Conservation (phyloP, 2,888 invertebrate species). For the Gandaritis pyraliata region DNA sequence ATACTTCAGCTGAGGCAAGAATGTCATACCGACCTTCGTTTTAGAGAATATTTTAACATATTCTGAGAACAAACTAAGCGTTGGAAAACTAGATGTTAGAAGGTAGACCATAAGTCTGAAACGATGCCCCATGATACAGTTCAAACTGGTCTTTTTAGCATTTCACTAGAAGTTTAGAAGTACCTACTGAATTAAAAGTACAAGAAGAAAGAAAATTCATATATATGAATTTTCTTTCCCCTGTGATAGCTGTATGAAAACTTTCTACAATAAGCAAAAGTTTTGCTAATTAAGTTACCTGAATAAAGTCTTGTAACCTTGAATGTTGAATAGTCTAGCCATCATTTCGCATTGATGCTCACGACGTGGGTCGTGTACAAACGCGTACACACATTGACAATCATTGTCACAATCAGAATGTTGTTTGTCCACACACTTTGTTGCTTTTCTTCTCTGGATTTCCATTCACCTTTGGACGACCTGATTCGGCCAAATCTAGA, state of each 20-base stretch:
- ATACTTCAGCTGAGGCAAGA: slow-evolving; percentile 15
- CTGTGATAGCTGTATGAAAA: too few species aligned
- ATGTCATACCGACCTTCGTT: slow-evolving; percentile 8
- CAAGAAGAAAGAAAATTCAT: too few species aligned
- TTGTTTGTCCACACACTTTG: slow-evolving; percentile 9
- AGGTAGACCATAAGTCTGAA: too few species aligned
- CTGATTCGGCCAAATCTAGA: background rate
- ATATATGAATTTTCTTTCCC: too few species aligned
- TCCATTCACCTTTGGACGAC: slow-evolving; percentile 4
- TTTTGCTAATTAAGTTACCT: background rate
- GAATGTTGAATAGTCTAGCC: background rate
- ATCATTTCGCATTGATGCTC: slow-evolving; percentile 4
- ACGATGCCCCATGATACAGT: too few species aligned
- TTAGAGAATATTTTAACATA: slow-evolving; percentile 1
- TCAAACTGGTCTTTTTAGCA: too few species aligned
- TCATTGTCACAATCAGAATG: slow-evolving; percentile 4
- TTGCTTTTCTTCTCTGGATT: slow-evolving; percentile 7
- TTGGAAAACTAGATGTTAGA: background rate
- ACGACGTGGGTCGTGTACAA: slow-evolving; percentile 5
- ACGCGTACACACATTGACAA: slow-evolving; percentile 7
- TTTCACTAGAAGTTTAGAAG: too few species aligned
- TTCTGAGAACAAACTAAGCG: background rate
- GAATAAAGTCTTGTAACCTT: background rate
- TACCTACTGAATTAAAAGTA: too few species aligned
- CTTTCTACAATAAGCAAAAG: background rate